A percentile compares a stretch with the other conserved stretches of the same genome.
These are phyloP conservation scores for Heterocephalus glaber DNA, from an alignment of 2,113 vertebrate species.

Conservation along the genomic window DNA sequence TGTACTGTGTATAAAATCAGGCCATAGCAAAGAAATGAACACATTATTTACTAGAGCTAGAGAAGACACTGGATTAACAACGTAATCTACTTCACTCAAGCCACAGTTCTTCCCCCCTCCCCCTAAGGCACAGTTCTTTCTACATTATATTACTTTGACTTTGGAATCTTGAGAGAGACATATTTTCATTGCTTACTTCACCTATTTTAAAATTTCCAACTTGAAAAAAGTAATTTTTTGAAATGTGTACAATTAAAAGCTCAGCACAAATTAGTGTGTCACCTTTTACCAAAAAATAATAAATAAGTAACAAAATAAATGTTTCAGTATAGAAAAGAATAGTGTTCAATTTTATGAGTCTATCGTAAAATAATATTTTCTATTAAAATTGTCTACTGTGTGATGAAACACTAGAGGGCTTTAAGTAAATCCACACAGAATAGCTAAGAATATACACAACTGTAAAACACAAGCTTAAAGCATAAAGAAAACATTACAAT, in stretches of 20 bases:
- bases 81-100: not conserved
- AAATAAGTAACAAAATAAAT: not conserved
- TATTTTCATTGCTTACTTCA: not conserved
- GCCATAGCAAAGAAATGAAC: not conserved
- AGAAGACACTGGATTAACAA: not conserved
- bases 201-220: not conserved
- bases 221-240: constrained; percentile 3
- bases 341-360: not conserved
- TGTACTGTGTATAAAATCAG: not conserved
- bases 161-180: not conserved
- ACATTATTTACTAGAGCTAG: not conserved
- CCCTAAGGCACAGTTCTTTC: not conserved
- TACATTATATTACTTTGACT: not conserved
- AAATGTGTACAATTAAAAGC: not conserved
- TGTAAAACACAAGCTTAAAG: not conserved
- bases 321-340: not conserved
- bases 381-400: not conserved
- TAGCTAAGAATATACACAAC: not conserved
- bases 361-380: constrained; percentile 40
- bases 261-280: not conserved
- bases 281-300: constrained; percentile 20
- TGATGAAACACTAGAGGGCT: constrained; percentile 3
- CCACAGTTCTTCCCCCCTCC: not conserved
- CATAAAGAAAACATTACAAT: constrained; percentile 19
- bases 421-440: not conserved